Evolutionary conservation across 1,140 invertebrate genomes (phyloP).

Genomic region (Stegodyphus dumicola): DNA sequence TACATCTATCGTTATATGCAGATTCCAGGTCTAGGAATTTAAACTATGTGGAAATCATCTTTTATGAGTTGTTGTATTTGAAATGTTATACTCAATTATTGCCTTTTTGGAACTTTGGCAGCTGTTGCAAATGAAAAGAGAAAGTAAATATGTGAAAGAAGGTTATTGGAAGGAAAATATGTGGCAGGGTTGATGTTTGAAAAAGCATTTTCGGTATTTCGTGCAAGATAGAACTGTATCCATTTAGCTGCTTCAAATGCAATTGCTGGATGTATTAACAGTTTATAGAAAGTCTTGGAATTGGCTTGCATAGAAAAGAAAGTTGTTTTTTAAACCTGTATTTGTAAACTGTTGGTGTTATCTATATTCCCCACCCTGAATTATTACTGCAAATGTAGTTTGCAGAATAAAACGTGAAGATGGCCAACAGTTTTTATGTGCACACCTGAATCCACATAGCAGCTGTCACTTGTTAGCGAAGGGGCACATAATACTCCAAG

Average conservation of each 20-base stretch:
- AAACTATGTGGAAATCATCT: neutral
- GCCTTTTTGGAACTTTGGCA: conserved; percentile 22
- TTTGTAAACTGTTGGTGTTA: conserved; percentile 30
- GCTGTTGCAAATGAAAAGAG: neutral
- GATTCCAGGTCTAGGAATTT: conserved; percentile 37
- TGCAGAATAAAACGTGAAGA: conserved; percentile 4
- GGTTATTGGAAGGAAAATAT: neutral
- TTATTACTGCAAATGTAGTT: conserved; percentile 21
- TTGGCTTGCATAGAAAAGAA: neutral
- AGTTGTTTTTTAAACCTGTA: neutral
- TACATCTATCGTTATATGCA: conserved; percentile 93
- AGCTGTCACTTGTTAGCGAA: conserved; percentile 55
- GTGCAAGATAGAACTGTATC: neutral
- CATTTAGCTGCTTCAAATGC: neutral
- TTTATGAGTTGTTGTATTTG: conserved; percentile 19
- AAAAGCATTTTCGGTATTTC: too few relatives aligned
- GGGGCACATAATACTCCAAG: conserved; percentile 15
- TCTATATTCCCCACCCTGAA: neutral
- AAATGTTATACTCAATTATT: conserved; percentile 20
- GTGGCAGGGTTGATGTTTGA: neutral
- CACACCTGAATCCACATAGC: conserved; percentile 19
- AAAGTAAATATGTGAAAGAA: neutral
- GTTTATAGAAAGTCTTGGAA: neutral
- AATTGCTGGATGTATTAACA: neutral
- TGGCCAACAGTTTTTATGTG: conserved; percentile 34